Conservation (phyloP, 2,113 vertebrate genomes). For the Python bivittatus region DNA sequence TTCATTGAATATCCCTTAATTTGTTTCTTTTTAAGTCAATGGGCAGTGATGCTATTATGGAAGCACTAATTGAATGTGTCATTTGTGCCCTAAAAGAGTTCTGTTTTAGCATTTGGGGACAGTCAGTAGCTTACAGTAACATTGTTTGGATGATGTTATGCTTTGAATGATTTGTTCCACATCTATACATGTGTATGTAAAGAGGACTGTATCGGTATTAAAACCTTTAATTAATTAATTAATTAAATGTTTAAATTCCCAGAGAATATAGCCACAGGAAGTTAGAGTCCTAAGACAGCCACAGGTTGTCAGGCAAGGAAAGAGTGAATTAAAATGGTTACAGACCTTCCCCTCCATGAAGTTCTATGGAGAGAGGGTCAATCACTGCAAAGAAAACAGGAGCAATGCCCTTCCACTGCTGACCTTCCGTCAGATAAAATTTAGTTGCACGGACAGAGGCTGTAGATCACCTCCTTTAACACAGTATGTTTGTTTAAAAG, state of each 20-base stretch:
- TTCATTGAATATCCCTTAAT: background rate
- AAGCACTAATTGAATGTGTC: background rate
- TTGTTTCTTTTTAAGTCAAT: background rate
- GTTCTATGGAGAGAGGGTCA: constrained; percentile 15
- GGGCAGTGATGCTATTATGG: background rate
- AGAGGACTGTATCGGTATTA: background rate
- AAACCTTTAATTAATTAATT: too few relatives aligned
- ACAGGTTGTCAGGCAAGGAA: background rate
- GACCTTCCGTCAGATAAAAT: background rate
- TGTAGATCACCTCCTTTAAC: constrained; percentile 38
- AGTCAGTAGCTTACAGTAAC: background rate
- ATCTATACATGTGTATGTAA: background rate
- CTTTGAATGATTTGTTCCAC: background rate
- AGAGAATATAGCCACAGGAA: background rate
- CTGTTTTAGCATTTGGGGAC: background rate
- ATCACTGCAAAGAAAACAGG: constrained; percentile 2
- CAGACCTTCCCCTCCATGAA: background rate
- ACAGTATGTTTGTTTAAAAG: constrained; percentile 42
- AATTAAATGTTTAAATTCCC: too few relatives aligned
- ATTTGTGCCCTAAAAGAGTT: background rate
- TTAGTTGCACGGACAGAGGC: constrained; percentile 28
- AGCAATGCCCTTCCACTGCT: background rate
- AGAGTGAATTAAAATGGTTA: background rate
- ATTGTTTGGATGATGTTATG: background rate
- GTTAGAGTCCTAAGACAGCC: background rate